Evolutionary conservation across 2,888 invertebrate species (phyloP), one percentile per base, ranked within the genome.

Genomic region (Lathronympha strigana): DNA sequence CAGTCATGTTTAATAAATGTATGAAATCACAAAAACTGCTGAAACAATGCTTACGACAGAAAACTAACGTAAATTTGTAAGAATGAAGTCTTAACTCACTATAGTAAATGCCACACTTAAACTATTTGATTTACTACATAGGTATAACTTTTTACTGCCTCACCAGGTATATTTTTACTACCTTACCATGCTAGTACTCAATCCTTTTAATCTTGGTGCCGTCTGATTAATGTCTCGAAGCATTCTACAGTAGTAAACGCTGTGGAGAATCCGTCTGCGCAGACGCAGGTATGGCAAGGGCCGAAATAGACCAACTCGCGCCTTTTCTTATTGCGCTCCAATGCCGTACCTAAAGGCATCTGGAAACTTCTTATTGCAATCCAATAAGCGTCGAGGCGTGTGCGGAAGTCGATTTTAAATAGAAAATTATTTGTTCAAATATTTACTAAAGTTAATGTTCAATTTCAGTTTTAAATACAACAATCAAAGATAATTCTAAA

Each of bases 241-340:
- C 64, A 63, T 58, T 63, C 57, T 63, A 33, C 33, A 23, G 63
- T 51, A 64, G 64, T 58, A 58, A 51, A 58, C 40, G 58, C 55
- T 54, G 33, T 51, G 45, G 33, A 58, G 64, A 51, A 47, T 60
- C 36, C 45, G 60, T 64, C 64, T 64, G 64, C 43, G 23, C 40
- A 0, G 25, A 23, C 43, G 58, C 64, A 64, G 64, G 64, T 64
- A 64, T 57, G 43, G 15, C 36, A 53, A 57, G 58, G 23, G 53
- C 60, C 36, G 45, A 64, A 64, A 64, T 64, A 64, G 60, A 64
- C 45, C 28, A 45, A 36, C 62, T 50, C 49, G 43, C 33, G 23
- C 19, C 63, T 57, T 57, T 63, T 58, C 57, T 63, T 58, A 53
- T 64, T 64, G 64, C 45, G 40, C 36, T 53, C 55, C 60, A 17